Conservation (phyloP, 2,888 invertebrate genomes). For the Sympetrum striolatum region DNA sequence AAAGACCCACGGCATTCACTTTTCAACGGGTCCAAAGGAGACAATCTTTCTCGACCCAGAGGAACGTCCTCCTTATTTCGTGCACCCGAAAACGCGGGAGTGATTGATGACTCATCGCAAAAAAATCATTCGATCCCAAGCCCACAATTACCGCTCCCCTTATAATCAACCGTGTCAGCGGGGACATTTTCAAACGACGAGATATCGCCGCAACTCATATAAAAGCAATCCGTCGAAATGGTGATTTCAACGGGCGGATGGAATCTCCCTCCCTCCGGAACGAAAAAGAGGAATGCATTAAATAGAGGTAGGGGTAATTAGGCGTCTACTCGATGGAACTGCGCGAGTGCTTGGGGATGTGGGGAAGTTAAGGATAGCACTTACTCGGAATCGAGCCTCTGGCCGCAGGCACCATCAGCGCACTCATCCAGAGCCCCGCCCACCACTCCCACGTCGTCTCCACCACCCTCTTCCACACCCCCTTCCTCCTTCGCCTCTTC, state of each 20-base stretch:
- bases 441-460: slow-evolving; percentile 58
- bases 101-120: not conserved
- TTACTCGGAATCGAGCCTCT: not conserved
- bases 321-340: not conserved
- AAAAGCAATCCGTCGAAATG: slow-evolving; percentile 6
- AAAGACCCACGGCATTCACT: not conserved
- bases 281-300: not conserved
- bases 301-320: not conserved
- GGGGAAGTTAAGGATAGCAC: not conserved
- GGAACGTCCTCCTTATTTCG: not conserved
- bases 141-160: not conserved
- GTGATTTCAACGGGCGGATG: not conserved
- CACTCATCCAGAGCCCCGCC: not conserved
- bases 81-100: not conserved
- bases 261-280: not conserved
- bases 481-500: slow-evolving; percentile 58
- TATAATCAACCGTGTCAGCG: slow-evolving; percentile 32
- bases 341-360: not conserved
- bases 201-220: not conserved
- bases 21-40: not conserved
- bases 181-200: not conserved
- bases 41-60: not conserved
- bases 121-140: not conserved
- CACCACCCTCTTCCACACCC: slow-evolving; percentile 49
- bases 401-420: not conserved